Conservation (phyloP, 1,140 invertebrate species). For the Physella acuta region DNA sequence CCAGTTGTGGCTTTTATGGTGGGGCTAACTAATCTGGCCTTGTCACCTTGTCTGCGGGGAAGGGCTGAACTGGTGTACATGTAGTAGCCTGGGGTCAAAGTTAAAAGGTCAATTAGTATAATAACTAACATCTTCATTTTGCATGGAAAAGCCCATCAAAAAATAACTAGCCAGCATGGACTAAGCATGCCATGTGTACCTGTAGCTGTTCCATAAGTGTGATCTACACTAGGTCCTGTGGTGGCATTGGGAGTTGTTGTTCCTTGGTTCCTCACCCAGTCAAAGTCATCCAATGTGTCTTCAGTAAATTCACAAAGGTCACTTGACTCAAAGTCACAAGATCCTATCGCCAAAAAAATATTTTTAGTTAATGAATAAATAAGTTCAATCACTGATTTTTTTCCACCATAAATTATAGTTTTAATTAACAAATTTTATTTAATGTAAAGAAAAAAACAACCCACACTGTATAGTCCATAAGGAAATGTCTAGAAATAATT, state of each 20-base stretch:
- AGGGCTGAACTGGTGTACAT: conserved; percentile 74
- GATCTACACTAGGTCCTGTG: conserved; percentile 41
- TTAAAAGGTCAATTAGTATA: too few species aligned
- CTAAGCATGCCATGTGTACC: conserved; percentile 23
- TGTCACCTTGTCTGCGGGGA: conserved; percentile 58
- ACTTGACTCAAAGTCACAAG: conserved; percentile 52
- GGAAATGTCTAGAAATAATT: too few species aligned
- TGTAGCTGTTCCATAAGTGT: conserved; percentile 36
- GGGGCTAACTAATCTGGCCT: conserved; percentile 42
- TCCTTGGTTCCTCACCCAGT: conserved; percentile 36
- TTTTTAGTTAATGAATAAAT: too few species aligned
- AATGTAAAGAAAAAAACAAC: too few species aligned
- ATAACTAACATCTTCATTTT: too few species aligned
- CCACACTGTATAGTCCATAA: too few species aligned
- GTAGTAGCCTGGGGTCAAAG: conserved; percentile 35
- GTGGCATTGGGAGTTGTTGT: conserved; percentile 20
- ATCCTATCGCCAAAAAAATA: too few species aligned
- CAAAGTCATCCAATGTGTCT: conserved; percentile 43
- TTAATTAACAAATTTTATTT: too few species aligned
- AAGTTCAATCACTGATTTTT: too few species aligned
- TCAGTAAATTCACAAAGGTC: conserved; percentile 52
- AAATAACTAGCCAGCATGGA: too few species aligned
- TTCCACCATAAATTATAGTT: too few species aligned
- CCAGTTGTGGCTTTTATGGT: conserved; percentile 38
- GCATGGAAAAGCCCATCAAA: too few species aligned